Evolutionary conservation across 2,797 vertebrate species (phyloP).

Genomic region (Galagoides demidoff): DNA sequence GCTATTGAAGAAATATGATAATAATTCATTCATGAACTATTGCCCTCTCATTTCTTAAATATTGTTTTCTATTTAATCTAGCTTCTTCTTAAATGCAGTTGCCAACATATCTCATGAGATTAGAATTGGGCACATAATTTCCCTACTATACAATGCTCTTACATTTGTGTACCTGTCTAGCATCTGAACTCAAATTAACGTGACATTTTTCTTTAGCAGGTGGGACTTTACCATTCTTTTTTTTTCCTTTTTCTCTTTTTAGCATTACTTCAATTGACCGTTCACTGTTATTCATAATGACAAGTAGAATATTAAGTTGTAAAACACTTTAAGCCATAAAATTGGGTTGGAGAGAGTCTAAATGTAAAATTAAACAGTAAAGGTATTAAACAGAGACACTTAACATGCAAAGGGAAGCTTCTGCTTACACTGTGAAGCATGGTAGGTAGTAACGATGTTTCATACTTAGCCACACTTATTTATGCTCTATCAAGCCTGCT

Average conservation of each 20-base stretch:
- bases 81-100: not conserved
- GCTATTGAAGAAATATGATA: constrained; percentile 27
- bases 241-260: not conserved
- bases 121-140: not conserved
- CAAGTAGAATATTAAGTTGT: not conserved
- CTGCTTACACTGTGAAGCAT: constrained; percentile 64
- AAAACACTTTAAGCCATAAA: constrained; percentile 41
- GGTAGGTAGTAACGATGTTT: constrained; percentile 71
- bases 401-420: constrained; percentile 79
- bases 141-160: not conserved
- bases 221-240: not conserved
- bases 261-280: not conserved
- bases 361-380: constrained; percentile 80
- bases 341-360: constrained; percentile 50
- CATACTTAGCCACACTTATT: constrained; percentile 82
- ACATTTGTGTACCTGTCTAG: not conserved
- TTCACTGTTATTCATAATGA: constrained; percentile 42
- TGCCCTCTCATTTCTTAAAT: constrained; percentile 41
- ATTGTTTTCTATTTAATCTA: constrained; percentile 35
- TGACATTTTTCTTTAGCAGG: constrained; percentile 29
- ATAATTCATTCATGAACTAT: not conserved
- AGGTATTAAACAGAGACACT: constrained; percentile 72
- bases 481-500: constrained; percentile 72
- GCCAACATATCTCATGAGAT: not conserved
- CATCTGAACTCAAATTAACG: not conserved